Conservation (phyloP, 2,113 vertebrate species). For the Morphnarchus princeps region DNA sequence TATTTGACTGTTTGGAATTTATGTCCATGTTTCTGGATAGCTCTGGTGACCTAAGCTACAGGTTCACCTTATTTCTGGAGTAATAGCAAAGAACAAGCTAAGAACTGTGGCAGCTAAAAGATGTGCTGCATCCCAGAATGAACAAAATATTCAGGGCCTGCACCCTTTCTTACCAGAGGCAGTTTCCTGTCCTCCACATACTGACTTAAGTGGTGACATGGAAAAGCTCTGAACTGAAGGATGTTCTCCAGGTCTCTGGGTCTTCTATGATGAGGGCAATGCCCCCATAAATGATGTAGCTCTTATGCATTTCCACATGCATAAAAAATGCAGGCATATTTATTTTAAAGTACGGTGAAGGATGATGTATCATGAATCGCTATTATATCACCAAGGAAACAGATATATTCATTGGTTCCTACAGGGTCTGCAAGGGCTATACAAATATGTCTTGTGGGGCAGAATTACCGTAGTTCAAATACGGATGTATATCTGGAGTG, state of each 20-base stretch:
- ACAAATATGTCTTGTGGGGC: fast-evolving
- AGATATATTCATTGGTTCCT: background rate
- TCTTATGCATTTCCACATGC: background rate
- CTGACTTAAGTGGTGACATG: background rate
- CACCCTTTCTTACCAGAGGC: background rate
- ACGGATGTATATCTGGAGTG: background rate
- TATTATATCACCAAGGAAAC: background rate
- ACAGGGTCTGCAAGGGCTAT: background rate
- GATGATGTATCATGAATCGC: background rate
- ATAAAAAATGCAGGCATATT: background rate
- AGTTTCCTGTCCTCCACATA: background rate
- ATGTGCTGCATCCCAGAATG: background rate
- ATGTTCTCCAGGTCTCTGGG: background rate
- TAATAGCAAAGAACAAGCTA: background rate
- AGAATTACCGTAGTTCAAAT: background rate
- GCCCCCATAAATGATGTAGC: background rate
- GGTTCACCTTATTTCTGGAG: background rate
- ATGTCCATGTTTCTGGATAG: background rate
- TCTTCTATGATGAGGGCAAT: background rate
- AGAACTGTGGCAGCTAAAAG: background rate
- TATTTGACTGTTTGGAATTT: background rate
- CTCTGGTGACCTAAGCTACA: background rate
- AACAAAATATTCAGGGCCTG: background rate
- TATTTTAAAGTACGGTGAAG: background rate
- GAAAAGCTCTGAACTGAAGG: background rate